A percentile compares a stretch with the other conserved stretches of the same genome.
phyloP scores from a whole-genome alignment of 1,140 invertebrate genomes.

The Ganaspis sp. region DNA sequence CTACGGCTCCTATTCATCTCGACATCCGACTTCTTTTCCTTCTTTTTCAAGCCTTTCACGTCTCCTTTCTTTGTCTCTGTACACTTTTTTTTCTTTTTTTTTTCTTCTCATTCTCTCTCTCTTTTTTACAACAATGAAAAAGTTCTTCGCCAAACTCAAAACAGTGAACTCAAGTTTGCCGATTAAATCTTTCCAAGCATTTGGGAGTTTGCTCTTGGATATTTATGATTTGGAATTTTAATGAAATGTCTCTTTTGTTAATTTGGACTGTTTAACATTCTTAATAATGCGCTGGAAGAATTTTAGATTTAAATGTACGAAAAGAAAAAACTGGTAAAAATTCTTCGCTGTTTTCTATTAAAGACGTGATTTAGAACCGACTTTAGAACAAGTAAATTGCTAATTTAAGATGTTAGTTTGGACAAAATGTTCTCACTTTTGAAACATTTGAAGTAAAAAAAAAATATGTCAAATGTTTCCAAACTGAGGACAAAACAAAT shows the following conservation, averaged over 20 bases:
- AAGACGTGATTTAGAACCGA: too few relatives aligned
- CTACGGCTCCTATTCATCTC: slow-evolving; percentile 26
- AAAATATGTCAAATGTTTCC: too few relatives aligned
- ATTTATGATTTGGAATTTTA: neutral
- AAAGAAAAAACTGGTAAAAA: too few relatives aligned
- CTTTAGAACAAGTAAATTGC: too few relatives aligned
- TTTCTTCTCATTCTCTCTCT: neutral
- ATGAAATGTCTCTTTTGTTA: neutral
- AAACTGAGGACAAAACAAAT: too few relatives aligned
- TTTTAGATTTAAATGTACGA: too few relatives aligned
- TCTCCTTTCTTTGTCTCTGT: slow-evolving; percentile 15
- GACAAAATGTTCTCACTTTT: too few relatives aligned
- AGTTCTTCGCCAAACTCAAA: neutral
- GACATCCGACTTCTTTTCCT: slow-evolving; percentile 17
- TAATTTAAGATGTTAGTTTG: too few relatives aligned
- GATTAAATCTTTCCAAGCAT: neutral
- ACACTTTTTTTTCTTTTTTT: neutral
- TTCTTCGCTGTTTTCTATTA: too few relatives aligned
- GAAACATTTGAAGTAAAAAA: too few relatives aligned
- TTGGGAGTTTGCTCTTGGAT: neutral
- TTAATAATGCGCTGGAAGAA: too few relatives aligned
- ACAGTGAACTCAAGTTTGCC: neutral
- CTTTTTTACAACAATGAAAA: neutral
- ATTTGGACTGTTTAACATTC: too few relatives aligned
- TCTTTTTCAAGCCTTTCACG: slow-evolving; percentile 8